A percentile compares a stretch with the other conserved stretches of the same genome.
Evolutionary conservation across 2,113 vertebrate genomes (phyloP).

Genomic region (Dendrocopos noguchii): DNA sequence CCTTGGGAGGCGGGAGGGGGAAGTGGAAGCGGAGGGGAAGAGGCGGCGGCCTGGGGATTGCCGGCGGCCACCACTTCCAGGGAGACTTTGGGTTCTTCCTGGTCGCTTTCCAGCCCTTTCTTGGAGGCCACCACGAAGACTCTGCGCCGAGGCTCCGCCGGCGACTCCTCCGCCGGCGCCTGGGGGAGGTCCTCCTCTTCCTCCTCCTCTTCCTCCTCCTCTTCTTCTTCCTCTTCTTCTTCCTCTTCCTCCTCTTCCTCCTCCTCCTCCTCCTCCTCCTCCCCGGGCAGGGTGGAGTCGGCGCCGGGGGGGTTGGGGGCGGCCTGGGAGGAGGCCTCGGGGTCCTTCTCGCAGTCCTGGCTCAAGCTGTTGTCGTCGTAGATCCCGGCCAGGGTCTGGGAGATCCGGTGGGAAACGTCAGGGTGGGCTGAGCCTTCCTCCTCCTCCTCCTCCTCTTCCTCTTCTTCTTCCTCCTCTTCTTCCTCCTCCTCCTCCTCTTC

Average conservation of each 20-base stretch:
- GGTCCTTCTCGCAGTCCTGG: conserved; percentile 68
- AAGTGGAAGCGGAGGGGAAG: too few relatives aligned
- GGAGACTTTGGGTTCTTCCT: conserved; percentile 61
- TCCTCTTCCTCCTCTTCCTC: neutral
- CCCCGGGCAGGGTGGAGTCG: neutral
- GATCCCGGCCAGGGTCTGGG: conserved; percentile 75
- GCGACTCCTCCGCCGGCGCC: neutral
- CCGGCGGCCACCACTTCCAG: conserved; percentile 71
- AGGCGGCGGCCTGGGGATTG: neutral
- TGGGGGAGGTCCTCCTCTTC: too few relatives aligned
- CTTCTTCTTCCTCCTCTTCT: neutral
- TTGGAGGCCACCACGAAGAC: conserved; percentile 66
- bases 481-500: too few relatives aligned
- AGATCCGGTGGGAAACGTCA: conserved; percentile 72
- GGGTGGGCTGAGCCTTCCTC: conserved; percentile 20
- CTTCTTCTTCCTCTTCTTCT: neutral
- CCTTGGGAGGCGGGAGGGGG: too few relatives aligned
- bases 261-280: neutral
- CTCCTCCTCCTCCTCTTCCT: neutral
- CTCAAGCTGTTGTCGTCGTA: conserved; percentile 80
- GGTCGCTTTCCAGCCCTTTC: neutral
- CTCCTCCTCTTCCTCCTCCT: neutral
- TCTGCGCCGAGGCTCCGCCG: conserved; percentile 39
- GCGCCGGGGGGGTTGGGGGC: neutral
- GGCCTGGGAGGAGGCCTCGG: neutral